These are phyloP conservation scores for Halichoerus grypus DNA, from an alignment of 2,113 vertebrate genomes.

Conservation along the genomic window DNA sequence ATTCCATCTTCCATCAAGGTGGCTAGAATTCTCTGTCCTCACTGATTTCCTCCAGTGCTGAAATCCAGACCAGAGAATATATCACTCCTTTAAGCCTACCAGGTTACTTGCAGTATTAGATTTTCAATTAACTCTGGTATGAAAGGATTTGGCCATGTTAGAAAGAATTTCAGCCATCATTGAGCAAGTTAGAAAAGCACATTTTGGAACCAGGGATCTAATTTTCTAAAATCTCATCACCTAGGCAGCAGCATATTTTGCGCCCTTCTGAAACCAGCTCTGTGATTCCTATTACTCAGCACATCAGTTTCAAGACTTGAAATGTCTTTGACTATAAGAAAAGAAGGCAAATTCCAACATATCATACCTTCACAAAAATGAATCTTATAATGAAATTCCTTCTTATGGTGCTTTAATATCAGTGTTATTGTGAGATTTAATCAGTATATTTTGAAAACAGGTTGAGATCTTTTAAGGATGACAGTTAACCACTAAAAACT, in stretches of 20 bases:
- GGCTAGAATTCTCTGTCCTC: background rate
- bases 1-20: background rate
- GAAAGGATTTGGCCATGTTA: background rate
- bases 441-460: background rate
- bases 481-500: background rate
- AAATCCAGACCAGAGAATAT: background rate
- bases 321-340: background rate
- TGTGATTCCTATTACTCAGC: background rate
- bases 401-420: background rate
- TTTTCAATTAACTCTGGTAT: slow-evolving; percentile 35
- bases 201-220: background rate
- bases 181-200: background rate
- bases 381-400: slow-evolving; percentile 25
- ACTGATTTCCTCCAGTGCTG: background rate
- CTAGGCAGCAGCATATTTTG: background rate
- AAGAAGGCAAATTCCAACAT: background rate
- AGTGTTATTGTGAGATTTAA: background rate
- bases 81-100: background rate
- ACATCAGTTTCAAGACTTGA: background rate
- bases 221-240: background rate
- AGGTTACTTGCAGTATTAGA: background rate
- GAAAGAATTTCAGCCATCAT: slow-evolving; percentile 11
- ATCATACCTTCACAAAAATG: background rate
- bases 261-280: background rate
- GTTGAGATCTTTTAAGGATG: background rate